phyloP scores from a whole-genome alignment of 1,140 invertebrate species.

The Venustaconcha ellipsiformis region DNA sequence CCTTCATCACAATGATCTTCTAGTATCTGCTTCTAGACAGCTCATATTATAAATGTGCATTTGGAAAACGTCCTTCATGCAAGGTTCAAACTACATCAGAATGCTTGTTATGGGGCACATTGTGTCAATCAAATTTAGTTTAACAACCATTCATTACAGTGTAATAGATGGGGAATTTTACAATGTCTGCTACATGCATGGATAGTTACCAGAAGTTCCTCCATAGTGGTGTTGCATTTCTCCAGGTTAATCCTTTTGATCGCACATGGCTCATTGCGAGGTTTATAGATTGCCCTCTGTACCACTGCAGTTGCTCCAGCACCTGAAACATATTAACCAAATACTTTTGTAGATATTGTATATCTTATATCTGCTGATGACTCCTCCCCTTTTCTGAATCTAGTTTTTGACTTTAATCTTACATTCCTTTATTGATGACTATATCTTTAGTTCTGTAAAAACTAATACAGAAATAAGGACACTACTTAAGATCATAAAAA shows the following conservation, averaged over 20 bases:
- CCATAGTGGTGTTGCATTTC: constrained; percentile 99
- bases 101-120: too few relatives aligned
- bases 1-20: too few relatives aligned
- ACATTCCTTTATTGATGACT: neutral
- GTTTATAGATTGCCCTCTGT: constrained; percentile 92
- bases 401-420: neutral
- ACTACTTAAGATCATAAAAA: neutral
- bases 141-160: too few relatives aligned
- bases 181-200: too few relatives aligned
- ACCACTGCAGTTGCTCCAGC: constrained; percentile 97
- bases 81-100: too few relatives aligned
- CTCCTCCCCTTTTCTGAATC: neutral
- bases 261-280: constrained; percentile 95
- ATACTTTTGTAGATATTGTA: neutral
- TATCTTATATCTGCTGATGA: neutral
- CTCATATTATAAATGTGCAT: too few relatives aligned
- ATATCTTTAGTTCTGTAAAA: neutral
- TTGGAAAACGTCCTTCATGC: too few relatives aligned
- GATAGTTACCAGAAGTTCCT: constrained; percentile 84
- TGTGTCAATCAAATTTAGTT: too few relatives aligned
- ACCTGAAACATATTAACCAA: constrained; percentile 69
- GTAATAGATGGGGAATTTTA: too few relatives aligned
- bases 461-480: neutral
- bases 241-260: constrained; percentile 99
- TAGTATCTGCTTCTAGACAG: too few relatives aligned